These are phyloP conservation scores for Meriones unguiculatus DNA, from an alignment of 2,113 vertebrate genomes.

Conservation along the genomic window DNA sequence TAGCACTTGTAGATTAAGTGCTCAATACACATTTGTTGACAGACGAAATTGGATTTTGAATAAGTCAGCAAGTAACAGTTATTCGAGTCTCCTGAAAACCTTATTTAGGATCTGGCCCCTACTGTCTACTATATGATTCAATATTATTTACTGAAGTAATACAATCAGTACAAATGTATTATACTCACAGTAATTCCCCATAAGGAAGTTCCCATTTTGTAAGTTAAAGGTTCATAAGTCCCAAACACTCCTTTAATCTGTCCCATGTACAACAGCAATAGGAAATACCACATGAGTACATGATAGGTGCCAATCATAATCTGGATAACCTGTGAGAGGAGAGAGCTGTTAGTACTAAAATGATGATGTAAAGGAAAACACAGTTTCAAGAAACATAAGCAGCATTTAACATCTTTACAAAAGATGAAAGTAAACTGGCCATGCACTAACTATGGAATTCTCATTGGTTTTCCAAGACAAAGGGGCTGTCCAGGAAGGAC, in stretches of 20 bases:
- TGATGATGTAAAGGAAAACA: not conserved
- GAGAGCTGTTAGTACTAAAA: constrained; percentile 49
- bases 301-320: constrained; percentile 75
- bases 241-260: constrained; percentile 77
- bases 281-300: constrained; percentile 78
- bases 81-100: constrained; percentile 40
- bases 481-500: not conserved
- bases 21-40: not conserved
- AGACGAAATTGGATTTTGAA: constrained; percentile 39
- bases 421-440: constrained; percentile 4
- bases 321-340: constrained; percentile 73
- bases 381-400: not conserved
- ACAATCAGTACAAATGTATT: constrained; percentile 50
- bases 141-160: constrained; percentile 32
- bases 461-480: not conserved
- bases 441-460: not conserved
- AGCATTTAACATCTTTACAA: not conserved
- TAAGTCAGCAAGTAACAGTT: constrained; percentile 6
- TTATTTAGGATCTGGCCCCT: constrained; percentile 22
- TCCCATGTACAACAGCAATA: constrained; percentile 73
- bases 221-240: constrained; percentile 74
- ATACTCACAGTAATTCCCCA: constrained; percentile 78
- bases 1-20: not conserved
- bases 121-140: not conserved
- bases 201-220: constrained; percentile 68